Conservation (phyloP, 1,140 invertebrate genomes). For the Drosophila gunungcola region DNA sequence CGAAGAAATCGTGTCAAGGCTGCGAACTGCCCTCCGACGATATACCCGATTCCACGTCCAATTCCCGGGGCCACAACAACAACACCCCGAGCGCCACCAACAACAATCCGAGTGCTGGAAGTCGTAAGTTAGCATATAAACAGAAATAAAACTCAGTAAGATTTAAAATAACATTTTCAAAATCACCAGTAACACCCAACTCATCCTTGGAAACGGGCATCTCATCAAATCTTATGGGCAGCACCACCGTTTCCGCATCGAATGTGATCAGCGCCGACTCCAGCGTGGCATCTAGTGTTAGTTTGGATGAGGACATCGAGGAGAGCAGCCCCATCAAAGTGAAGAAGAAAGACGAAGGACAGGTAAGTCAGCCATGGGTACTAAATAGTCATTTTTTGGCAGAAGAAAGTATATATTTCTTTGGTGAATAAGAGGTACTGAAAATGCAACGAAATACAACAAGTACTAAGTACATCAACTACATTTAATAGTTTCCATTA, state of each 20-base stretch:
- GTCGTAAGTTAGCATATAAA: constrained; percentile 57
- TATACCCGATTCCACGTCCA: constrained; percentile 88
- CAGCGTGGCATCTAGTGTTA: constrained; percentile 83
- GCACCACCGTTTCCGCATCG: constrained; percentile 77
- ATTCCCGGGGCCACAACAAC: constrained; percentile 89
- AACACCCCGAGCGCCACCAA: constrained; percentile 91
- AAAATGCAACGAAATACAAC: not conserved
- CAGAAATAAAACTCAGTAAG: not conserved
- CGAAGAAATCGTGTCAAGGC: constrained; percentile 94
- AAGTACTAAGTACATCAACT: not conserved
- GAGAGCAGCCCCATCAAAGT: constrained; percentile 81
- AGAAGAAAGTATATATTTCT: too few species aligned
- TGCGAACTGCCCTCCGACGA: constrained; percentile 92
- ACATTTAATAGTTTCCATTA: not conserved
- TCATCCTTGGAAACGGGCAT: constrained; percentile 83
- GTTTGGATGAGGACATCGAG: constrained; percentile 81
- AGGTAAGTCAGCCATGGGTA: constrained; percentile 42
- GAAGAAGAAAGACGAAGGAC: constrained; percentile 82
- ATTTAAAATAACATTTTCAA: not conserved
- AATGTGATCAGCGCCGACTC: constrained; percentile 84
- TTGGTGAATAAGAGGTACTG: too few species aligned
- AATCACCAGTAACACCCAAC: constrained; percentile 73
- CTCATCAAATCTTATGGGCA: constrained; percentile 79
- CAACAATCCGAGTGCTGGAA: constrained; percentile 87
- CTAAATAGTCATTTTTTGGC: too few species aligned